A percentile compares a stretch with the other conserved stretches of the same genome.
These are phyloP conservation scores for Lynx canadensis DNA, from an alignment of 2,113 vertebrate species.

Conservation along the genomic window DNA sequence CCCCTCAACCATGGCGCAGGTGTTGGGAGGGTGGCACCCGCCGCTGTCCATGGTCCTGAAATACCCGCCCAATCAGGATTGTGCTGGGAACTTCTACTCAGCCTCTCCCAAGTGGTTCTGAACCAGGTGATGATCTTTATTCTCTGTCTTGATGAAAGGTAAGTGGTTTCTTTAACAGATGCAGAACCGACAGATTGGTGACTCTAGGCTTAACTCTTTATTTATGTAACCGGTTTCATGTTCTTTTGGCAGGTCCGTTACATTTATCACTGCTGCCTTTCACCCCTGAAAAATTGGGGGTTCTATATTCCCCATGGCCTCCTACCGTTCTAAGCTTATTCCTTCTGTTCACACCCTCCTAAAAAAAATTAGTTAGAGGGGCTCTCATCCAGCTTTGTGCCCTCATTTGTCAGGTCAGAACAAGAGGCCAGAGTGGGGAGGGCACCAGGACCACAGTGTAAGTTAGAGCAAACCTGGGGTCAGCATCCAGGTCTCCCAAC, in stretches of 20 bases:
- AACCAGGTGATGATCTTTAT: neutral
- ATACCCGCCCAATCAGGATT: accelerated
- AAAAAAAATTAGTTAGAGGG: neutral
- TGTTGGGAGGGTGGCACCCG: accelerated
- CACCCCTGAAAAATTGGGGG: neutral
- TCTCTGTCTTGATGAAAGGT: neutral
- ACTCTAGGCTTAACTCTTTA: neutral
- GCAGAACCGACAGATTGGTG: neutral
- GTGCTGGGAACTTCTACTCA: neutral
- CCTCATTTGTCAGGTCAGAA: neutral
- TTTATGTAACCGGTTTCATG: neutral
- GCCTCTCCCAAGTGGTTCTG: neutral
- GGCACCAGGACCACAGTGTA: neutral
- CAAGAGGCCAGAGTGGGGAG: neutral
- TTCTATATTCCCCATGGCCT: neutral
- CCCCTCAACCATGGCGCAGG: accelerated
- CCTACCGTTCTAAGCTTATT: neutral
- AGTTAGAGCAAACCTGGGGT: neutral
- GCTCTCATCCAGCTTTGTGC: neutral
- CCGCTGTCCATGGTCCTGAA: constrained; percentile 36
- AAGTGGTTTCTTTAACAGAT: neutral
- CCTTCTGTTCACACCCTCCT: neutral
- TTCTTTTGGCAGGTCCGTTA: too few relatives aligned
- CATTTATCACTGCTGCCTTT: neutral
- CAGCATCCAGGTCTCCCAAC: neutral